These are phyloP conservation scores for Rhinichthys klamathensis DNA, from an alignment of 2,113 vertebrate genomes.

Conservation along the genomic window DNA sequence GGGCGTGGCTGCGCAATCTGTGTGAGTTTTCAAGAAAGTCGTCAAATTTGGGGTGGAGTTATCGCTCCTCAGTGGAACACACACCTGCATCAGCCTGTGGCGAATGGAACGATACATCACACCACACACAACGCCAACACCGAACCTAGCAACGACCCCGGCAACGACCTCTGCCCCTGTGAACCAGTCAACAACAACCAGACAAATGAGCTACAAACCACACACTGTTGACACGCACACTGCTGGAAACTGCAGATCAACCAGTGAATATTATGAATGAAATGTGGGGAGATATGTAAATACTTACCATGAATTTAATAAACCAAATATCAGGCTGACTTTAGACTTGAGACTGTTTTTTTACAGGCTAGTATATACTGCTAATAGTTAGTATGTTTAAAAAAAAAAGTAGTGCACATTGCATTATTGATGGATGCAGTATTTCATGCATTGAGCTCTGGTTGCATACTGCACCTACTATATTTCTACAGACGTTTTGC, in stretches of 20 bases:
- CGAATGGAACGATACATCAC: slow-evolving; percentile 40
- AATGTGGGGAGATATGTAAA: background rate
- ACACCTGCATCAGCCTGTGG: slow-evolving; percentile 40
- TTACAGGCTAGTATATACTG: background rate
- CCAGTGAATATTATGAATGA: background rate
- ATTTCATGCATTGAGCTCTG: background rate
- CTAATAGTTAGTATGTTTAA: background rate
- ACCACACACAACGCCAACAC: background rate
- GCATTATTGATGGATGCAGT: background rate
- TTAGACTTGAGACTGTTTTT: background rate
- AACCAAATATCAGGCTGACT: background rate
- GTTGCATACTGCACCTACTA: background rate
- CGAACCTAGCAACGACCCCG: background rate
- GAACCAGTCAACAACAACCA: slow-evolving; percentile 33
- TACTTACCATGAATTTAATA: background rate
- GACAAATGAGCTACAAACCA: slow-evolving; percentile 41
- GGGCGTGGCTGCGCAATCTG: slow-evolving; percentile 27
- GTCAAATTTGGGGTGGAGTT: slow-evolving; percentile 26
- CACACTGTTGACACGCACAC: slow-evolving; percentile 39
- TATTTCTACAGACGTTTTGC: background rate
- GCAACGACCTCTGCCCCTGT: slow-evolving; percentile 25
- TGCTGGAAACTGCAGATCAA: background rate
- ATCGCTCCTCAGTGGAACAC: slow-evolving; percentile 44
- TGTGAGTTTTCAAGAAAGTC: slow-evolving; percentile 50
- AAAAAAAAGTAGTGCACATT: background rate